Percentiles rank a stretch among this genome's conserved stretches.
Evolutionary conservation across 1,140 invertebrate species (phyloP).

Genomic region (Eufriesea mexicana): DNA sequence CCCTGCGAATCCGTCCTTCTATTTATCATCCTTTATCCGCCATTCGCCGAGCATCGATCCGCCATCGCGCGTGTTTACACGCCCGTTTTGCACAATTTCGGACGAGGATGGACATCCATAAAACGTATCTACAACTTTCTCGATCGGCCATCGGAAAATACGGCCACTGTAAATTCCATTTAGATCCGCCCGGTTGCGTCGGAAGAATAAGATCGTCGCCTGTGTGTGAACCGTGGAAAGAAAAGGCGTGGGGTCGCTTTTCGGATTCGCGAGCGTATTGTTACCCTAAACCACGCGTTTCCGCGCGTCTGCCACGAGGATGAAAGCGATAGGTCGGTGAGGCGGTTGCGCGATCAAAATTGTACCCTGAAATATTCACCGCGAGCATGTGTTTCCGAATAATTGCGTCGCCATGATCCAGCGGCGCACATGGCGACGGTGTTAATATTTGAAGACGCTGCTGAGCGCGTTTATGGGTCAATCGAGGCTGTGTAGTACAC

Average conservation of each 20-base stretch:
- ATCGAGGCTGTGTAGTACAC: background rate
- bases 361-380: constrained; percentile 25
- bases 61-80: background rate
- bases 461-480: background rate
- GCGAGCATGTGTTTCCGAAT: background rate
- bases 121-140: background rate
- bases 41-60: background rate
- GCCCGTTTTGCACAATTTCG: background rate
- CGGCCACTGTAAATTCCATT: background rate
- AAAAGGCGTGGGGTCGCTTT: background rate
- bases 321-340: background rate
- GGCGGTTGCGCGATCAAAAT: background rate
- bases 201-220: background rate
- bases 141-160: background rate
- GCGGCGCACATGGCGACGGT: background rate
- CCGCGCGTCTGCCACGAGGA: rapidly evolving
- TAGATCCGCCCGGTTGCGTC: background rate
- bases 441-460: constrained; percentile 12
- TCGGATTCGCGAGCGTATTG: too few relatives aligned
- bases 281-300: background rate
- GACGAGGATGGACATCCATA: background rate
- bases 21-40: background rate
- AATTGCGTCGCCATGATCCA: constrained; percentile 3
- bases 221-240: background rate
- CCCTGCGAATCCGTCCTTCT: too few relatives aligned